These are phyloP conservation scores for Pangasianodon hypophthalmus DNA, from an alignment of 2,113 vertebrate species.

Conservation along the genomic window DNA sequence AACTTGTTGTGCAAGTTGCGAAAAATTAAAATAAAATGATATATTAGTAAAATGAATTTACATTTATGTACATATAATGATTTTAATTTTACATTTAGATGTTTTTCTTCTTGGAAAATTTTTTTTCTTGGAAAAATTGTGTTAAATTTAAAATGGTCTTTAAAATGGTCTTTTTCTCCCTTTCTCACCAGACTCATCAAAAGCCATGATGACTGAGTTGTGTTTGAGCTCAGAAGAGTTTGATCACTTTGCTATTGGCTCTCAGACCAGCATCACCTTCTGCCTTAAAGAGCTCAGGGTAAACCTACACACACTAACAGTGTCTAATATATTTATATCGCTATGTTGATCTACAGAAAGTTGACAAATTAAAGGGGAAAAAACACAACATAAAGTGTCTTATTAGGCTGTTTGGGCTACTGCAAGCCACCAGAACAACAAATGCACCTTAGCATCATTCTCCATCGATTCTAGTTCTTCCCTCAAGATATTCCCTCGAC, in stretches of 20 bases:
- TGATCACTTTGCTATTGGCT: slow-evolving; percentile 72
- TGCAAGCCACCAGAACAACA: neutral
- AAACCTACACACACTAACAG: slow-evolving; percentile 37
- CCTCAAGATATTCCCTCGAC: neutral
- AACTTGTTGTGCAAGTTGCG: neutral
- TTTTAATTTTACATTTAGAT: neutral
- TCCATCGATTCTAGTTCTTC: neutral
- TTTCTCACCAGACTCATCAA: slow-evolving; percentile 66
- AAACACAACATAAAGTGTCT: too few species aligned
- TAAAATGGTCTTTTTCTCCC: neutral
- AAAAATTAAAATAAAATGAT: too few species aligned
- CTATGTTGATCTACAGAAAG: neutral
- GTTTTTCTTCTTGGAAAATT: neutral
- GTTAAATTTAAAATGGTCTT: neutral
- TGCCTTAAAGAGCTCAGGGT: slow-evolving; percentile 93
- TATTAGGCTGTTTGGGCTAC: too few species aligned
- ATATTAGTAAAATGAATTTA: too few species aligned
- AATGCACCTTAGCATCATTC: neutral
- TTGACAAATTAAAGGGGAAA: too few species aligned
- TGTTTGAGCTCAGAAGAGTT: slow-evolving; percentile 85
- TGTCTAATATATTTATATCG: neutral
- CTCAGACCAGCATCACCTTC: slow-evolving; percentile 83
- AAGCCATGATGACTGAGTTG: slow-evolving; percentile 86
- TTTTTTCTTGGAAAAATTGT: neutral
- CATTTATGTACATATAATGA: neutral